phyloP scores from a whole-genome alignment of 2,113 vertebrate genomes.

The Phainopepla nitens region DNA sequence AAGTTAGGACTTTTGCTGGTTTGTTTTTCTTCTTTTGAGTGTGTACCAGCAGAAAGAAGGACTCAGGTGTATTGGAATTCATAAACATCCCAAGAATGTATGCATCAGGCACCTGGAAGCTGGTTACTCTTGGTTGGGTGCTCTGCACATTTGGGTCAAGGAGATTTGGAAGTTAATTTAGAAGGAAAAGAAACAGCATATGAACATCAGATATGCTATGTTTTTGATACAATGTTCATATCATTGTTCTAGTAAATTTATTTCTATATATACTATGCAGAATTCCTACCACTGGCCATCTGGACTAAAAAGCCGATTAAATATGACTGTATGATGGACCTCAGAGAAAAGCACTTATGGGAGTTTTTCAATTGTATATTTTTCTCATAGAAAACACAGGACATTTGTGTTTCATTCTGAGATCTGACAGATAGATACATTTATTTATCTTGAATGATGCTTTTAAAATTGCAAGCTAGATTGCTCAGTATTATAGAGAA shows the following conservation, averaged over 20 bases:
- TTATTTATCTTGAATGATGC: constrained; percentile 67
- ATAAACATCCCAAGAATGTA: neutral
- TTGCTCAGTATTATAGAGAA: constrained; percentile 56
- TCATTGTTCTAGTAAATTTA: neutral
- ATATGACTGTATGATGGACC: constrained; percentile 31
- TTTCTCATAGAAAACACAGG: constrained; percentile 37
- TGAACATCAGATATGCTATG: neutral
- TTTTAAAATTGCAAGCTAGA: constrained; percentile 65
- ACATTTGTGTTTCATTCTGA: constrained; percentile 52
- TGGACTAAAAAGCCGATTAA: constrained; percentile 4
- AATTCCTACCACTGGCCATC: neutral
- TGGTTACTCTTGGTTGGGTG: neutral
- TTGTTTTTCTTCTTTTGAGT: neutral
- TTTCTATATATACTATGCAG: neutral
- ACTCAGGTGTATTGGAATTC: neutral
- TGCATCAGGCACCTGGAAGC: neutral
- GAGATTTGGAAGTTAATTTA: neutral
- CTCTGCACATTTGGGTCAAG: neutral
- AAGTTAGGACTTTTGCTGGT: neutral
- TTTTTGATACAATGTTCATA: neutral
- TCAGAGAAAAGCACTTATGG: constrained; percentile 47
- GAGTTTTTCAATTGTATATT: constrained; percentile 34
- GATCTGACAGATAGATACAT: constrained; percentile 37
- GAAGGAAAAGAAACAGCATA: neutral
- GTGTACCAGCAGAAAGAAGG: neutral